Conservation (phyloP, 2,797 vertebrate genomes). For the Phrynocephalus vlangalii region DNA sequence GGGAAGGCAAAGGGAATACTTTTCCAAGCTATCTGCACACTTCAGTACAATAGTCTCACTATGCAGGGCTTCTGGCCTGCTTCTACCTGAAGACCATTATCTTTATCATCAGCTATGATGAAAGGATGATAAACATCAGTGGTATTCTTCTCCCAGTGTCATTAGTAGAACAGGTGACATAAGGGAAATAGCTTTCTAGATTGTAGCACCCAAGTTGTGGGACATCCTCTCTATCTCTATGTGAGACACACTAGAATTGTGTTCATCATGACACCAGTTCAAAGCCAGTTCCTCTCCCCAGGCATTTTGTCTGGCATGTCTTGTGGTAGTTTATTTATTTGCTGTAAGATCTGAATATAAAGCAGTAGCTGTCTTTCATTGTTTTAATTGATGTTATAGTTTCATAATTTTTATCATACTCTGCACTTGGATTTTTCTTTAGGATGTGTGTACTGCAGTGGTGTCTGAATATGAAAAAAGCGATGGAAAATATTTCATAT, state of each 20-base stretch:
- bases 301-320: background rate
- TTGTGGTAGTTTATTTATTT: background rate
- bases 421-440: background rate
- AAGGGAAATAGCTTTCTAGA: background rate
- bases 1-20: background rate
- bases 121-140: no score
- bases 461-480: background rate
- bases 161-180: background rate
- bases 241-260: background rate
- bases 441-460: background rate
- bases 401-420: background rate
- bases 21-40: background rate
- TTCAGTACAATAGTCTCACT: background rate
- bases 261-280: background rate
- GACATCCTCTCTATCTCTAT: background rate
- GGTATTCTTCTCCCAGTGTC: background rate
- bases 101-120: no score
- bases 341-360: background rate
- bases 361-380: background rate
- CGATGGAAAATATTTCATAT: background rate
- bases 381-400: background rate
- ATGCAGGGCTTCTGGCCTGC: background rate
- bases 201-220: background rate
- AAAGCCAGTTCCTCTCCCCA: background rate
- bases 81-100: background rate